These are phyloP conservation scores for Pogonomyrmex californicus DNA, from an alignment of 1,140 invertebrate genomes.

Conservation along the genomic window DNA sequence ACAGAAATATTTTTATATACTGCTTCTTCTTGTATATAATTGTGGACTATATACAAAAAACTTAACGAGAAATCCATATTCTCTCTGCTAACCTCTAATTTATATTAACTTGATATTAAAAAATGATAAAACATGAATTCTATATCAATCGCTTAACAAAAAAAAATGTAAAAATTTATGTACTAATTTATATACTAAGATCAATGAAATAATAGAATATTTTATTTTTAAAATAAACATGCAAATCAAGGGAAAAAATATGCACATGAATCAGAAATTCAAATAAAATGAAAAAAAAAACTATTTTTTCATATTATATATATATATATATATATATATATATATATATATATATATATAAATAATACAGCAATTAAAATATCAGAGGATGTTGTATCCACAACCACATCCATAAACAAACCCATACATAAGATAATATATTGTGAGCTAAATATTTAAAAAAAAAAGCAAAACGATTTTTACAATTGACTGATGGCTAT, in stretches of 20 bases:
- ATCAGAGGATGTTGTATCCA: conserved; percentile 19
- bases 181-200: background rate
- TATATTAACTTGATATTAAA: conserved; percentile 9
- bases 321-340: too few relatives aligned
- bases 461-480: conserved; percentile 42
- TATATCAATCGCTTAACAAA: conserved; percentile 3
- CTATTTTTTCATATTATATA: conserved; percentile 44
- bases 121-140: background rate
- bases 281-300: conserved; percentile 30
- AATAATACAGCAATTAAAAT: conserved; percentile 57
- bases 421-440: conserved; percentile 38
- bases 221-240: conserved; percentile 1
- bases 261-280: background rate
- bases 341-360: too few relatives aligned
- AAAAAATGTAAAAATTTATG: background rate
- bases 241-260: background rate
- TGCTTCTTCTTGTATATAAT: background rate
- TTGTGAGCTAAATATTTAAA: conserved; percentile 4
- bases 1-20: conserved; percentile 4
- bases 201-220: background rate
- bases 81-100: background rate
- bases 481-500: conserved; percentile 33
- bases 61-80: background rate
- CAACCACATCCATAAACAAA: conserved; percentile 41
- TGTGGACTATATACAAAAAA: background rate